Conservation (phyloP, 2,113 vertebrate species). For the Microcebus lehilahytsara region DNA sequence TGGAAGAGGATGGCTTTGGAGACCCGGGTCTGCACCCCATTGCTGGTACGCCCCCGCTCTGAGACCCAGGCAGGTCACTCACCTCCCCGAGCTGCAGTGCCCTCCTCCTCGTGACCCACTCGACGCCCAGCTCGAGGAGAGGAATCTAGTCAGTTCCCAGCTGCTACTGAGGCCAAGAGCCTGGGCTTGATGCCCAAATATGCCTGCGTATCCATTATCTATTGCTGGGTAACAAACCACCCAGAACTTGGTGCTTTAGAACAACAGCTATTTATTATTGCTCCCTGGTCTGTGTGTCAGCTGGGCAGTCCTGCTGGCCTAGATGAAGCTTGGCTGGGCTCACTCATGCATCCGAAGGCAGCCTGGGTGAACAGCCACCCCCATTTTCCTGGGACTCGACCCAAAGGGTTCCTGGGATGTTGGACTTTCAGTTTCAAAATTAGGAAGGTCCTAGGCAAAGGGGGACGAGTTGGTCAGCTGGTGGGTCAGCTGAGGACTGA, state of each 20-base stretch:
- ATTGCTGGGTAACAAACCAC: background rate
- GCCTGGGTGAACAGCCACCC: background rate
- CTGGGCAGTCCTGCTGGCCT: background rate
- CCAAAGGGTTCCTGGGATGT: background rate
- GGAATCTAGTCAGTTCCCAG: background rate
- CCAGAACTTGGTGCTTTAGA: background rate
- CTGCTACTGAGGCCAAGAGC: background rate
- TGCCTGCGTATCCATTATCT: background rate
- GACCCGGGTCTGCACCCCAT: rapidly evolving
- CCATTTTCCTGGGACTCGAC: background rate
- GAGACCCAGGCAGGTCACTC: background rate
- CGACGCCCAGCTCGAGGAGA: background rate
- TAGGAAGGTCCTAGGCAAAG: background rate
- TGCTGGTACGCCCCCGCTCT: background rate
- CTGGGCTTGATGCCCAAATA: background rate
- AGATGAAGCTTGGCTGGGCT: background rate
- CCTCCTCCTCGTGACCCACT: background rate
- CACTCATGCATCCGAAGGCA: background rate
- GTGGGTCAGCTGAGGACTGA: background rate
- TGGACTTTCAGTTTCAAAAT: background rate
- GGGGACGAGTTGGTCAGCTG: background rate
- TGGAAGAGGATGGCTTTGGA: background rate
- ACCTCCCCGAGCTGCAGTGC: background rate
- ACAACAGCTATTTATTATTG: background rate
- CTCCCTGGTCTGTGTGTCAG: background rate